A percentile compares a stretch with the other conserved stretches of the same genome.
Conservation (phyloP, 2,888 invertebrate species). For the Neocrepidodera transversa region DNA sequence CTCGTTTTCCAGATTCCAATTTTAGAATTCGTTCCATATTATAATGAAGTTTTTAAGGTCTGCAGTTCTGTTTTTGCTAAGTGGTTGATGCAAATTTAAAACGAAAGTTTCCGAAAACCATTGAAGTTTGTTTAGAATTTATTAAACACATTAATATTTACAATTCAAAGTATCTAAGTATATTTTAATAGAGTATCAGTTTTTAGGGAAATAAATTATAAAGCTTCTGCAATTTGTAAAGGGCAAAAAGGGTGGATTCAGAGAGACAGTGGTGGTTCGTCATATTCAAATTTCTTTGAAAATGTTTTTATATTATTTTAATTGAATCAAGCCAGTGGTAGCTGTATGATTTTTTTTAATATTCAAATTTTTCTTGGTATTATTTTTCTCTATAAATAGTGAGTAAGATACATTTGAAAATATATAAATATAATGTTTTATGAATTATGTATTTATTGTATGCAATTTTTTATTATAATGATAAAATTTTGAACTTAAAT, state of each 20-base stretch:
- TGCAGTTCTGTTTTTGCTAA: conserved; percentile 44
- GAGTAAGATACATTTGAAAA: too few species aligned
- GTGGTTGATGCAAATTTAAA: conserved; percentile 46
- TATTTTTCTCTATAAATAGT: too few species aligned
- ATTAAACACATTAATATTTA: conserved; percentile 54
- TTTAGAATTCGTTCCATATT: conserved; percentile 25
- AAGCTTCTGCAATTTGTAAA: conserved; percentile 36
- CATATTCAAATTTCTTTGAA: too few species aligned
- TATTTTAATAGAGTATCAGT: conserved; percentile 52
- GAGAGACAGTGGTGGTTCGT: background rate
- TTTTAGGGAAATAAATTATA: conserved; percentile 49
- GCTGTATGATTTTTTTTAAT: too few species aligned
- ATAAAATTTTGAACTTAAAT: too few species aligned
- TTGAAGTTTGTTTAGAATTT: conserved; percentile 47
- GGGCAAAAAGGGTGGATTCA: conserved; percentile 37
- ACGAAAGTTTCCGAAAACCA: conserved; percentile 42
- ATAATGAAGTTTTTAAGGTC: conserved; percentile 36
- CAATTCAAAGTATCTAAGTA: conserved; percentile 57
- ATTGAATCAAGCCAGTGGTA: too few species aligned
- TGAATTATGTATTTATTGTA: too few species aligned
- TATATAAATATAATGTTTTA: too few species aligned
- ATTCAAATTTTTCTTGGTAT: too few species aligned
- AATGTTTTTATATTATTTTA: too few species aligned
- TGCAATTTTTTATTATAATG: too few species aligned
- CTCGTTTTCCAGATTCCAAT: conserved; percentile 18